Base-by-base conservation (phyloP, 1,140 invertebrate species). In the Delia radicum region DNA sequence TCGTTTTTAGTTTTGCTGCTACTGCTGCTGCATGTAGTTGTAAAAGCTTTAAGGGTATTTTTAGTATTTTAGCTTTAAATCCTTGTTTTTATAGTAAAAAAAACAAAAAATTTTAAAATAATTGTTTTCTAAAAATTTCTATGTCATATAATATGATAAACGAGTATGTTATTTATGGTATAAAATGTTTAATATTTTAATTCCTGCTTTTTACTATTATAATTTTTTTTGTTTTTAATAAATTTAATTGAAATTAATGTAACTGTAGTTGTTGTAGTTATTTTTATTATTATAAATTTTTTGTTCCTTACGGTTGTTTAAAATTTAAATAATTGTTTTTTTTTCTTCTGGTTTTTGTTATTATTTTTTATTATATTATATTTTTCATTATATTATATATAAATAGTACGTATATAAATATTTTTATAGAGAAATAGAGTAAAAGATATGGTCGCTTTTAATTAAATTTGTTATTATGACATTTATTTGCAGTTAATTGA, bases 401-500 rank as follows among this genome's bases (percentile, higher is more conserved):
- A n/a, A 13, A 37, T 37, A 10, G 33, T 37, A 13, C 13, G 0
- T n/a, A n/a, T 37, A 3, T 37, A 37, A 37, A 37, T 37, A 13
- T 37, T 7, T 37, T 37, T 37, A 15, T 10, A 55, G 48, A 55
- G 48, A 21, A 6, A 21, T n/a, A 21, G 7, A 8, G 48, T n/a
- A 55, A 21, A 55, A 55, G 48, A 55, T 55, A 55, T 55, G 48
- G 15, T 55, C n/a, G 48, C 48, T 69, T 21, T n/a, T 69, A 69
- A 69, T 69, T 37, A 69, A 69, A 69, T 69, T 69, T 69, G 65
- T 33, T 24, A 55, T 55, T 55, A 21, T 69, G 65, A 69, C 65
- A 69, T 69, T 69, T 69, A 69, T 69, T 69, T 69, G 65, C 21
- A n/a, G 65, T 37, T 37, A 69, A 69, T 69, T 69, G 65, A 69